Percentiles rank a stretch among this genome's conserved stretches.
Conservation (phyloP, 2,113 vertebrate species). For the Odocoileus virginianus region DNA sequence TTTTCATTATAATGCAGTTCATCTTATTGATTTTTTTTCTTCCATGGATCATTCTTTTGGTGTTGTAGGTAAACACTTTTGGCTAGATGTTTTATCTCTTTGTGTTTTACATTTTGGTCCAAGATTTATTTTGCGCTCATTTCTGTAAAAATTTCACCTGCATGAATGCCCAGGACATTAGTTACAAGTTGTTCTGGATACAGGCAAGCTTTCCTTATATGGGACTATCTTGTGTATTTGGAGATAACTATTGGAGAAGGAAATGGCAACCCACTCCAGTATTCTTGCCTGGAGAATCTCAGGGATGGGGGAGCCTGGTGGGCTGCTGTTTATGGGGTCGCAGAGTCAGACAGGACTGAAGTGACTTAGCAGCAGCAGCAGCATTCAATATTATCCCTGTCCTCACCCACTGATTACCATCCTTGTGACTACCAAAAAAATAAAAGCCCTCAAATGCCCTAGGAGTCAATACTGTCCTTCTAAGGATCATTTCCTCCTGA, state of each 20-base stretch:
- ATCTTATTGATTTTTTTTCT: neutral
- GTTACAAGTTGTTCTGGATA: neutral
- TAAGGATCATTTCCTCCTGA: neutral
- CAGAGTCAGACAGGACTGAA: no score
- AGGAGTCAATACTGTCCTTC: neutral
- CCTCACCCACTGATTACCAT: neutral
- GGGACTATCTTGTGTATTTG: neutral
- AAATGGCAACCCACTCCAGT: no score
- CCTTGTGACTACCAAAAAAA: neutral
- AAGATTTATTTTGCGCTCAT: neutral
- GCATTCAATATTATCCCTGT: neutral
- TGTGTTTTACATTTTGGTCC: neutral
- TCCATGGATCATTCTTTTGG: neutral
- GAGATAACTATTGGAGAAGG: neutral
- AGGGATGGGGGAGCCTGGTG: no score
- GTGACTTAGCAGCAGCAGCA: no score
- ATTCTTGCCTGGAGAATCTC: no score
- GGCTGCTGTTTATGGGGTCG: no score
- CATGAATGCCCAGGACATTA: neutral
- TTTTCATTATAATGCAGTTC: neutral
- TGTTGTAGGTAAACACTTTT: neutral
- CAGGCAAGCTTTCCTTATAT: neutral
- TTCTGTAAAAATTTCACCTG: neutral
- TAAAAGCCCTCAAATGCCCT: neutral
- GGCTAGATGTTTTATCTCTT: neutral